These are phyloP conservation scores for Heliconius sara DNA, from an alignment of 2,888 invertebrate genomes.

Conservation along the genomic window DNA sequence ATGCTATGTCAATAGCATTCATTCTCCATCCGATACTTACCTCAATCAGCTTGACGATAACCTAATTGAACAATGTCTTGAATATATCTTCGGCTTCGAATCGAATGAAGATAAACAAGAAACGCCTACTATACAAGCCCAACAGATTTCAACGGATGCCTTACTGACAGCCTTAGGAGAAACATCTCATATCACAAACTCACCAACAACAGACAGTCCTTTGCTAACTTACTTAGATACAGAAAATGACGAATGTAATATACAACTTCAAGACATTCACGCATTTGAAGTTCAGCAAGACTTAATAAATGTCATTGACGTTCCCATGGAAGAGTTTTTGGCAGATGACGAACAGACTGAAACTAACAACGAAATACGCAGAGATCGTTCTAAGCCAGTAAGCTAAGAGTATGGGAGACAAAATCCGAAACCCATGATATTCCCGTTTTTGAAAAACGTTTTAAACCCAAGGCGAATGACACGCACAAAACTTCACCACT, in stretches of 20 bases:
- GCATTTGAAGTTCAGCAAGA: neutral
- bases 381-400: conserved; percentile 18
- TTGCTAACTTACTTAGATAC: conserved; percentile 16
- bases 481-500: conserved; percentile 35
- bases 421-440: conserved; percentile 21
- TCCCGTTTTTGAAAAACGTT: conserved; percentile 25
- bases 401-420: conserved; percentile 11
- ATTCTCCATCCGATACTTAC: too few relatives aligned
- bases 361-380: conserved; percentile 10
- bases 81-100: too few relatives aligned
- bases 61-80: too few relatives aligned
- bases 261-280: conserved; percentile 16
- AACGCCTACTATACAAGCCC: too few relatives aligned
- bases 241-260: conserved; percentile 16
- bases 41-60: too few relatives aligned
- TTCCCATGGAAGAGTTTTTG: too few relatives aligned
- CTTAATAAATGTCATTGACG: too few relatives aligned
- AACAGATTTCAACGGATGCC: too few relatives aligned
- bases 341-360: neutral
- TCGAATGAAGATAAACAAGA: too few relatives aligned
- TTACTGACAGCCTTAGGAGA: too few relatives aligned
- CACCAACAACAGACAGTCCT: conserved; percentile 7
- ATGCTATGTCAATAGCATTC: too few relatives aligned
- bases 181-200: too few relatives aligned
- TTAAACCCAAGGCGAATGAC: conserved; percentile 20